Percentiles rank a stretch among this genome's conserved stretches.
Evolutionary conservation across 1,140 invertebrate species (phyloP).

Genomic region (Drosophila murphyi): DNA sequence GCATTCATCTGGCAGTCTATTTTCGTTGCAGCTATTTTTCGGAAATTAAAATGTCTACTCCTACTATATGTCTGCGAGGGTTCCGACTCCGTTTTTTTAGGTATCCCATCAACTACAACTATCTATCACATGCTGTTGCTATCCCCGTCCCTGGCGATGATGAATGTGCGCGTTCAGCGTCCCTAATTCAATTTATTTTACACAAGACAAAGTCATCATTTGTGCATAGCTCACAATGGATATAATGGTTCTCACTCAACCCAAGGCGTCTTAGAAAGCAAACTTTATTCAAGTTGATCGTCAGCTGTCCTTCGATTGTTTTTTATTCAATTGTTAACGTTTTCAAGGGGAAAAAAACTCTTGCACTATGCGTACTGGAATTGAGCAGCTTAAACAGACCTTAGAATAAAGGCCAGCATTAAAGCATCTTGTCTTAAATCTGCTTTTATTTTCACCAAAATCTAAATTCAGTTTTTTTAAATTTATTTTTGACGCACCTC

Average conservation of each 20-base stretch:
- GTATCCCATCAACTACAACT: constrained; percentile 37
- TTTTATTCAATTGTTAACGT: constrained; percentile 54
- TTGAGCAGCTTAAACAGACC: background rate
- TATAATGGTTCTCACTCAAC: constrained; percentile 55
- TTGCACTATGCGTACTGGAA: constrained; percentile 10
- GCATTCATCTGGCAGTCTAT: constrained; percentile 58
- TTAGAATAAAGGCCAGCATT: background rate
- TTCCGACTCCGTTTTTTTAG: constrained; percentile 58
- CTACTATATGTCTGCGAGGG: constrained; percentile 71
- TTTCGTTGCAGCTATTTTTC: constrained; percentile 58
- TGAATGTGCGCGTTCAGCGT: constrained; percentile 79
- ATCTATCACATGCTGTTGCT: constrained; percentile 63
- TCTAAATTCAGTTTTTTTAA: too few species aligned
- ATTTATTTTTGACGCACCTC: too few species aligned
- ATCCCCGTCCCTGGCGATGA: constrained; percentile 43
- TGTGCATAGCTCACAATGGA: constrained; percentile 48
- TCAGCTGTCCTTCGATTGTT: constrained; percentile 68
- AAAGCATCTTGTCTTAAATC: too few species aligned
- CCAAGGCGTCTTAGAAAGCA: constrained; percentile 10
- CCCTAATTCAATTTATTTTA: constrained; percentile 81
- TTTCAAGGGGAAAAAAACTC: constrained; percentile 1
- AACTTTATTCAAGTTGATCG: constrained; percentile 35
- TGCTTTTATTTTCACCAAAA: too few species aligned
- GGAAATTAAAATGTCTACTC: constrained; percentile 81
- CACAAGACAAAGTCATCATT: constrained; percentile 76